phyloP scores from a whole-genome alignment of 2,797 vertebrate species.

The Lophius americanus region DNA sequence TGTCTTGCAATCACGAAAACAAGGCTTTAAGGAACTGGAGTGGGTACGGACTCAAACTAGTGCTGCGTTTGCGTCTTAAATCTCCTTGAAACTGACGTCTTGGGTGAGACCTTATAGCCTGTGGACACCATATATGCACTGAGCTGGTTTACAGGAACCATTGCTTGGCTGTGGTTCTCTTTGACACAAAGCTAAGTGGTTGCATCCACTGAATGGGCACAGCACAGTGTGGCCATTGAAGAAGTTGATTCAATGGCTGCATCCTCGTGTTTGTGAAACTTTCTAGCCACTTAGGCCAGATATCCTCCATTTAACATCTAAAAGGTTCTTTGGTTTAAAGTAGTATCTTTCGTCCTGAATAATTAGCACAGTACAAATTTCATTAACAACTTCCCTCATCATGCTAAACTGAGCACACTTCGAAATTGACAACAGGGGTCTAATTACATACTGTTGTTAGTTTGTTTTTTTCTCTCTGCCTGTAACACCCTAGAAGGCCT shows the following conservation, averaged over 20 bases:
- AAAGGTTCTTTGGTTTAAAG: not conserved
- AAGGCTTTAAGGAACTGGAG: constrained; percentile 30
- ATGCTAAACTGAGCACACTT: constrained; percentile 49
- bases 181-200: constrained; percentile 53
- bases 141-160: constrained; percentile 54
- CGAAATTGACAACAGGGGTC: constrained; percentile 53
- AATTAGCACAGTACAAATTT: constrained; percentile 46
- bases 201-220: constrained; percentile 44
- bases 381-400: constrained; percentile 38
- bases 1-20: constrained; percentile 56
- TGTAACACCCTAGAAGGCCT: constrained; percentile 42
- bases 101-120: constrained; percentile 41
- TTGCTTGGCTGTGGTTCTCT: constrained; percentile 42
- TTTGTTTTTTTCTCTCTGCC: constrained; percentile 20
- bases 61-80: constrained; percentile 38
- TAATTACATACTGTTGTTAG: constrained; percentile 55
- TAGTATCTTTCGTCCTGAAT: constrained; percentile 40
- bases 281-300: too few species aligned
- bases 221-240: constrained; percentile 45
- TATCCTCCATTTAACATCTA: too few species aligned
- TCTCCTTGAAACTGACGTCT: constrained; percentile 46
- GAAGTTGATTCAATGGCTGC: constrained; percentile 19
- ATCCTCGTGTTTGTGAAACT: constrained; percentile 6
- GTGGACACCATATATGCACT: constrained; percentile 39
- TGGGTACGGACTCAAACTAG: constrained; percentile 18